Evolutionary conservation across 2,888 invertebrate species (phyloP), one percentile per base, ranked within the genome.

Genomic region (Petrolisthes manimaculis): DNA sequence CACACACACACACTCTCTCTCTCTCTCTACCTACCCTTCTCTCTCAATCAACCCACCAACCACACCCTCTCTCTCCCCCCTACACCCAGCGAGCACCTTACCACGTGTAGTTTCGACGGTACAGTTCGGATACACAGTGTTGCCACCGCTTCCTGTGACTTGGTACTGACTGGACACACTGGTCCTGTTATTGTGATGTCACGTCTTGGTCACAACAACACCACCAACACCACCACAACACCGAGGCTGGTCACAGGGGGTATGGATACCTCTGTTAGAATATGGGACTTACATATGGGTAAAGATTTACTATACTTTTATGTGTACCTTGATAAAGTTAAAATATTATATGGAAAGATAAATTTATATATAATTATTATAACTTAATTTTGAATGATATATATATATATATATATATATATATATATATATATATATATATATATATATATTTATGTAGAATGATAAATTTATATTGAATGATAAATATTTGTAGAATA

Each of bases 31-130:
- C 9, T 53, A 2, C 18, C 9, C n/a, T 5, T 24, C 24, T 55
- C 53, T 54, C 53, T 1, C 51, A 51, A 37, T 77, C 37, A 12
- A 24, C 4, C 14, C 4, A 9, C 79, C 8, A 6, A 24, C 54
- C 9, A 5, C n/a, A 6, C 51, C 9, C 14, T 51, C 80, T 51
- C 5, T 18, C n/a, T 4, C n/a, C 24, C 56, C 8, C 3, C 77
- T 12, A 6, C 53, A n/a, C 92, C n/a, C 92, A 96, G 96, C 90
- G 95, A 96, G 92, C 94, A 95, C 92, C 94, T 96, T 8, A 93
- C 96, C 91, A 97, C 97, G 0, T 96, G 96, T 4, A 97, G 97
- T 0, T 96, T 97, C 92, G 97, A 97, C 93, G 96, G 95, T 92
- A 96, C 96, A 0, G 95, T 96, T 0, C 95, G 95, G 92, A 93